Base-by-base conservation (phyloP, 2,797 vertebrate species). In the Chrysocyon brachyurus region DNA sequence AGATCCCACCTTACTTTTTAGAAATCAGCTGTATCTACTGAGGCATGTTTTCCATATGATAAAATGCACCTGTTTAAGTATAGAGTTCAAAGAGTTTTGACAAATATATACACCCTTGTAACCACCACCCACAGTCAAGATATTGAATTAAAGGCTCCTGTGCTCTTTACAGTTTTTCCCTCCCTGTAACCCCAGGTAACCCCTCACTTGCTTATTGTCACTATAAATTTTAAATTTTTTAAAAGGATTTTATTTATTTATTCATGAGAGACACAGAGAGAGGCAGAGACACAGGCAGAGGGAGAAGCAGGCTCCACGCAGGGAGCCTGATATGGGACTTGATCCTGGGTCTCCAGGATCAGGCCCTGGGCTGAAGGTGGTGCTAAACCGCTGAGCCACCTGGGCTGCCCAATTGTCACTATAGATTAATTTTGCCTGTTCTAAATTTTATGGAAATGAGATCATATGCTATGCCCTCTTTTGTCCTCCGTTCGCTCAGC, bases 361-460 rank as follows among this genome's bases (percentile, higher is more conserved):
- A 46, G 40, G 40, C 6, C 40, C 40, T 46, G 40, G 40, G 40
- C 40, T 46, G 40, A 46, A 46, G 40, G 40, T 46, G 40, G 40
- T 46, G 40, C 7, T 46, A 46, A 46, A 46, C 40, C 7, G 7
- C 40, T 46, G 40, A 46, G 40, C 40, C 40, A 46, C 40, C 40
- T 46, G 40, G 40, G 40, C 40, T 1, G 40, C 40, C 40, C 40
- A 46, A 33, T 66, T 95, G 56, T 54, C 33, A 7, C 49, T 28
- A 24, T 49, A 22, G 94, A 95, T 91, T 33, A 22, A 46, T 85
- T 96, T 85, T 70, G 9, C n/a, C 40, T 56, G n/a, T 33, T 93
- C 61, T 56, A n/a, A 85, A 54, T 89, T 85, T 90, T 46, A 56
- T 15, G 19, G 88, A 40, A 52, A 56, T 31, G 24, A 63, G 40